phyloP scores from a whole-genome alignment of 1,140 invertebrate species.

The Trypoxylus dichotomus region DNA sequence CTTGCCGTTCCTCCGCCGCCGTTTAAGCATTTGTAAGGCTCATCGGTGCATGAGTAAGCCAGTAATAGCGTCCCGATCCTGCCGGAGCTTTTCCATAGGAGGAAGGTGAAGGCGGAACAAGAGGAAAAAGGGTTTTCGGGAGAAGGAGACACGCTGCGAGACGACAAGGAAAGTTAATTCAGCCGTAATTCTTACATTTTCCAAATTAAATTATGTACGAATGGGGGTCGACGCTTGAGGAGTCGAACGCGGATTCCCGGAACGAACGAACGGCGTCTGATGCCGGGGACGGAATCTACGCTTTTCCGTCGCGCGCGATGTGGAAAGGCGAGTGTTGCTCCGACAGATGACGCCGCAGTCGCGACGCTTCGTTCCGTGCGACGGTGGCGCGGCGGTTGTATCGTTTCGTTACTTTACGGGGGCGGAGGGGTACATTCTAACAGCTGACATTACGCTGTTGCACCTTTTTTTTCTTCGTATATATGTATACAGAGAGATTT shows the following conservation, averaged over 20 bases:
- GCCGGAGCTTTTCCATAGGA: not conserved
- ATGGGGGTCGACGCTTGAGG: slow-evolving; percentile 27
- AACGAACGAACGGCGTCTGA: not conserved
- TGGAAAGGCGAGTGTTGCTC: not conserved
- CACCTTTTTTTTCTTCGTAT: not conserved
- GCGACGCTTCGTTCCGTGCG: not conserved
- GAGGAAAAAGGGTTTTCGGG: slow-evolving; percentile 25
- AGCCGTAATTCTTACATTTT: slow-evolving; percentile 43
- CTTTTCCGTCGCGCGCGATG: not conserved
- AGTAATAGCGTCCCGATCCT: slow-evolving; percentile 36
- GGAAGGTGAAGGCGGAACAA: not conserved
- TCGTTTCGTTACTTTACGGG: not conserved
- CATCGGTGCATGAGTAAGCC: slow-evolving; percentile 44
- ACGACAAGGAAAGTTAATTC: slow-evolving; percentile 43
- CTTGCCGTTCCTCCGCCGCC: not conserved
- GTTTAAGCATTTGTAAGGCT: slow-evolving; percentile 38
- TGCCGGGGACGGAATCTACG: not conserved
- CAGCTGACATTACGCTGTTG: not conserved
- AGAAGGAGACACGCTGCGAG: slow-evolving; percentile 40
- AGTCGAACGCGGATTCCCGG: not conserved
- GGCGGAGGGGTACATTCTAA: not conserved
- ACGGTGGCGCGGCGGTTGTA: not conserved
- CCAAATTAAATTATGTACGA: slow-evolving; percentile 42
- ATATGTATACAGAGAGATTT: too few species aligned
- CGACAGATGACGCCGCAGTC: not conserved